A percentile compares a stretch with the other conserved stretches of the same genome.
These are phyloP conservation scores for Oncorhynchus gorbuscha DNA, from an alignment of 2,113 vertebrate genomes.

Conservation along the genomic window DNA sequence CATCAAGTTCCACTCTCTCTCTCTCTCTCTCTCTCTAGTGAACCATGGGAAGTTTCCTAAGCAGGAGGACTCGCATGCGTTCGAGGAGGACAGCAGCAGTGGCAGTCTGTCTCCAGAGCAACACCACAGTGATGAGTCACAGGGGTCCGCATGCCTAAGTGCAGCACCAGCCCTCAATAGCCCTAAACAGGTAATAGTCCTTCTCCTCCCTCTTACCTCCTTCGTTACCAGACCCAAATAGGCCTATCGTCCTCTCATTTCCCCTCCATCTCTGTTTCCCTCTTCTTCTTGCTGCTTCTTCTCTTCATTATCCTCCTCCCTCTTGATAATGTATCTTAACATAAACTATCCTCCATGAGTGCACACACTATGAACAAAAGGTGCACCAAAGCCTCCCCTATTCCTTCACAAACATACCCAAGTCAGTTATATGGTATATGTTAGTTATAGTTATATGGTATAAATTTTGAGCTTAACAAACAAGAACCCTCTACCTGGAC, in stretches of 20 bases:
- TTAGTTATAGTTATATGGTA: too few species aligned
- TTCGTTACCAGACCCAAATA: not conserved
- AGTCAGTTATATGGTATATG: too few species aligned
- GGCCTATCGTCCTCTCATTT: too few species aligned
- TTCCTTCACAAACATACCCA: too few species aligned
- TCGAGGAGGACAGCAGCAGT: slow-evolving; percentile 95
- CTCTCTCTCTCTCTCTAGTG: slow-evolving; percentile 62
- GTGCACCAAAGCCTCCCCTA: not conserved
- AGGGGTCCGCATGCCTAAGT: slow-evolving; percentile 60
- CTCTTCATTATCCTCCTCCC: not conserved
- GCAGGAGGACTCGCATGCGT: slow-evolving; percentile 85
- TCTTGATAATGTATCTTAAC: too few species aligned
- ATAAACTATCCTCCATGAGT: not conserved
- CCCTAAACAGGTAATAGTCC: slow-evolving; percentile 72
- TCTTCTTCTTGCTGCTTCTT: too few species aligned
- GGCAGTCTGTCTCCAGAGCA: slow-evolving; percentile 91
- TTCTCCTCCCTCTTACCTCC: not conserved
- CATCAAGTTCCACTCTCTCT: not conserved
- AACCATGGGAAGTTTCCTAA: slow-evolving; percentile 84
- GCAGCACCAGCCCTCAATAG: slow-evolving; percentile 64
- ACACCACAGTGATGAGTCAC: slow-evolving; percentile 82
- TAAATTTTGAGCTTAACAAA: too few species aligned
- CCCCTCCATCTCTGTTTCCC: too few species aligned
- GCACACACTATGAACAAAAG: not conserved
- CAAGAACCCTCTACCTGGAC: too few species aligned